phyloP scores from a whole-genome alignment of 2,113 vertebrate genomes.

The Potamarius usumacintae region DNA sequence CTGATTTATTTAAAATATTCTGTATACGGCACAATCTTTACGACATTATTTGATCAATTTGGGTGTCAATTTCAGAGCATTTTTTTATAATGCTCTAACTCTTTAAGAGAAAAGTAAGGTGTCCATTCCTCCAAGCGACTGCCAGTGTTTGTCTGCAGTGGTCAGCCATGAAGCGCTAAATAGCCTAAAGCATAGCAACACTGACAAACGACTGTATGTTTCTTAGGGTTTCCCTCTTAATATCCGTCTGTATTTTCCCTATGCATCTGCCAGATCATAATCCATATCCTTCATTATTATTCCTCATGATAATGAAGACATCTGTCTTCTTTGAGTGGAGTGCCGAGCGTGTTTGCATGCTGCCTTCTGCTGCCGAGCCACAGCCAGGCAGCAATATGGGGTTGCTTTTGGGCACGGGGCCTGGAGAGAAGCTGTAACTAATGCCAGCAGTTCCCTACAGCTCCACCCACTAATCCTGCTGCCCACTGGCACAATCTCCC shows the following conservation, averaged over 20 bases:
- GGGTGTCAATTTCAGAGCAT: neutral
- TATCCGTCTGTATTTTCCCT: slow-evolving; percentile 49
- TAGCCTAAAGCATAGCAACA: slow-evolving; percentile 25
- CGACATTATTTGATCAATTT: neutral
- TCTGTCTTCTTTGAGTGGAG: slow-evolving; percentile 57
- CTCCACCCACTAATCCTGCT: slow-evolving; percentile 18
- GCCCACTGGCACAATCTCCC: slow-evolving; percentile 16
- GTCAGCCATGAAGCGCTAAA: slow-evolving; percentile 22
- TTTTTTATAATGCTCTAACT: neutral
- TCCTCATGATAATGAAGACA: slow-evolving; percentile 58
- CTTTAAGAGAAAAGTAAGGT: neutral
- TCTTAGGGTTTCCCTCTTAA: slow-evolving; percentile 26
- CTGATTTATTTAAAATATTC: neutral
- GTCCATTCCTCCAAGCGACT: neutral
- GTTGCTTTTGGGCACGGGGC: slow-evolving; percentile 42
- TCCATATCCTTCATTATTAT: slow-evolving; percentile 56
- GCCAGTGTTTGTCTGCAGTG: neutral
- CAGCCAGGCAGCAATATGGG: slow-evolving; percentile 53
- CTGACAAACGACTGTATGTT: slow-evolving; percentile 30
- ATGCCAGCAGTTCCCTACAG: slow-evolving; percentile 40
- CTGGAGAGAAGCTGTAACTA: slow-evolving; percentile 35
- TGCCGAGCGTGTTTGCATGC: slow-evolving; percentile 34
- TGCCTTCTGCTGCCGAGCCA: slow-evolving; percentile 48
- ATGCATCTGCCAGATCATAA: slow-evolving; percentile 46
- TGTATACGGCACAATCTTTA: neutral